Percentiles rank a stretch among this genome's conserved stretches.
phyloP scores from a whole-genome alignment of 2,888 invertebrate genomes.

The Pinctada fucata region DNA sequence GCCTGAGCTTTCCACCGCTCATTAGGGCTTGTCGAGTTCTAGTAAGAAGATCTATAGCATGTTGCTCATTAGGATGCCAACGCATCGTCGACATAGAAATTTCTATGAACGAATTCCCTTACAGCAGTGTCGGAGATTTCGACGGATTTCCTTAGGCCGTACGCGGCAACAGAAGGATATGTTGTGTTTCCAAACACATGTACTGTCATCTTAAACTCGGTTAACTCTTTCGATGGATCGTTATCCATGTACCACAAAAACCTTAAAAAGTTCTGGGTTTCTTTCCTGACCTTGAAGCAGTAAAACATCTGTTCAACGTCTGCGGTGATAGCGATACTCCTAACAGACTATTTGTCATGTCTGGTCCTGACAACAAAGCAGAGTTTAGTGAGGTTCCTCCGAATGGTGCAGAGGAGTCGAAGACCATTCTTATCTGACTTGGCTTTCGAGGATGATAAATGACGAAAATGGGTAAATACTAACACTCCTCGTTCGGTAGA shows the following conservation, averaged over 20 bases:
- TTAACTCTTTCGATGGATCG: slow-evolving; percentile 28
- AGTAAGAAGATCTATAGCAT: slow-evolving; percentile 31
- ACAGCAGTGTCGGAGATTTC: slow-evolving; percentile 24
- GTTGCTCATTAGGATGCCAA: slow-evolving; percentile 34
- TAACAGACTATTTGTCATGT: slow-evolving; percentile 44
- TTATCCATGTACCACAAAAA: slow-evolving; percentile 52
- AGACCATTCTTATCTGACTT: slow-evolving; percentile 45
- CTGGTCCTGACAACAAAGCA: slow-evolving; percentile 42
- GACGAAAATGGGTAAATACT: slow-evolving; percentile 52
- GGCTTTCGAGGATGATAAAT: slow-evolving; percentile 42
- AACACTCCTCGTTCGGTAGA: slow-evolving; percentile 38
- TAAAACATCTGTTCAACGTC: slow-evolving; percentile 54
- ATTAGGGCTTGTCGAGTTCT: slow-evolving; percentile 38
- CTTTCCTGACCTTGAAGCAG: slow-evolving; percentile 38
- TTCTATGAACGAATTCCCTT: slow-evolving; percentile 32
- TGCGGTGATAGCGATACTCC: slow-evolving; percentile 42
- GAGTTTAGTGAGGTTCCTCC: slow-evolving; percentile 44
- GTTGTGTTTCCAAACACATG: slow-evolving; percentile 48
- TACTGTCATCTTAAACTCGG: slow-evolving; percentile 46
- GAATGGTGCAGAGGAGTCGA: slow-evolving; percentile 46
- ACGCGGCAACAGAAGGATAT: slow-evolving; percentile 46
- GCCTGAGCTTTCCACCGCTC: slow-evolving; percentile 41
- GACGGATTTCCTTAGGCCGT: slow-evolving; percentile 42
- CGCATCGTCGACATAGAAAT: slow-evolving; percentile 55
- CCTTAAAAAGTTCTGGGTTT: slow-evolving; percentile 41